These are phyloP conservation scores for Lacerta bilineata DNA, from an alignment of 2,797 vertebrate species.

Conservation along the genomic window DNA sequence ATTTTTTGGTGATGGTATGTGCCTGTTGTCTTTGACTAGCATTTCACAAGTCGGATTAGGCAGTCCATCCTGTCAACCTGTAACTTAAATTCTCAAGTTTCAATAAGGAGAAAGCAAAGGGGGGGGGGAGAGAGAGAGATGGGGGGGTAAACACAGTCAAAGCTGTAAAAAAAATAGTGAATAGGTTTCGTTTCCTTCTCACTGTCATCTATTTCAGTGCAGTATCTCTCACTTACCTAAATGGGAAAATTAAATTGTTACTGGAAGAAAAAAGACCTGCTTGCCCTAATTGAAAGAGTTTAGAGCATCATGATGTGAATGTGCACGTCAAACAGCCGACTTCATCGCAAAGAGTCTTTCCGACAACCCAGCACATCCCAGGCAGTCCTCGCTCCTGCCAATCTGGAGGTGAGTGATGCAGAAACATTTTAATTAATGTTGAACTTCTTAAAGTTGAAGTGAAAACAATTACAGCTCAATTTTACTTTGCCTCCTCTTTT, in stretches of 20 bases:
- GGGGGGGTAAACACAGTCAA: neutral
- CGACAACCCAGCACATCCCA: conserved; percentile 44
- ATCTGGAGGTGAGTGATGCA: conserved; percentile 77
- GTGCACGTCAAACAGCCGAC: conserved; percentile 24
- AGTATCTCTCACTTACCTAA: conserved; percentile 28
- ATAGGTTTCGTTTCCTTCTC: neutral
- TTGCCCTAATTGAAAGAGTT: conserved; percentile 32
- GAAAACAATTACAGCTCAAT: conserved; percentile 83
- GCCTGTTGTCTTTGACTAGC: neutral
- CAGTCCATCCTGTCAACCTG: neutral
- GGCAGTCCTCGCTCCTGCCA: conserved; percentile 70
- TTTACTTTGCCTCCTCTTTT: conserved; percentile 79
- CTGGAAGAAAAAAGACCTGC: conserved; percentile 27
- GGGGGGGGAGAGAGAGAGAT: neutral
- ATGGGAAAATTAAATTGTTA: conserved; percentile 36
- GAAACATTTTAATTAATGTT: conserved; percentile 84
- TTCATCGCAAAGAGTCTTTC: conserved; percentile 51
- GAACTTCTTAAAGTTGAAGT: conserved; percentile 82
- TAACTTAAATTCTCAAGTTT: conserved; percentile 18
- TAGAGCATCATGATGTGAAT: conserved; percentile 30
- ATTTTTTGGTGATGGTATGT: neutral
- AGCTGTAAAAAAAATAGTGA: conserved; percentile 35
- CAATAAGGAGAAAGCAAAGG: neutral
- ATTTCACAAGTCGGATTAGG: neutral
- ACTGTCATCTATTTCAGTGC: conserved; percentile 13